Conservation (phyloP, 2,888 invertebrate species). For the Epistrophella euchroma region DNA sequence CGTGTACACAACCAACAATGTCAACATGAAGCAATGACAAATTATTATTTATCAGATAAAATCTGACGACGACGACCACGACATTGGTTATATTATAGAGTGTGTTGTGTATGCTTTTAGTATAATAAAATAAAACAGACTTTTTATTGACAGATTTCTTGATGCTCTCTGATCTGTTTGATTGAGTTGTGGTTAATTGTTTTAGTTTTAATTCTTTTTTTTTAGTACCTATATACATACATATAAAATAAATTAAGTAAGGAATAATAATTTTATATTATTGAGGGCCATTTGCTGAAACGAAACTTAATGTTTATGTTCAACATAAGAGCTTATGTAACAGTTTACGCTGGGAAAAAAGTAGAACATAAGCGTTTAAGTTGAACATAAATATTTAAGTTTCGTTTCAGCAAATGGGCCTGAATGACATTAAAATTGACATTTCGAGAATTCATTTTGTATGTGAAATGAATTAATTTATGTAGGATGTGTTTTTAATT, state of each 20-base stretch:
- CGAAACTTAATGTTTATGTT: no score
- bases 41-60: slow-evolving; percentile 36
- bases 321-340: no score
- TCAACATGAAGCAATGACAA: slow-evolving; percentile 3
- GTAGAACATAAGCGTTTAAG: no score
- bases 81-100: not conserved
- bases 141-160: slow-evolving; percentile 26
- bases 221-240: not conserved
- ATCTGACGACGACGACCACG: not conserved
- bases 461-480: not conserved
- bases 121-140: not conserved
- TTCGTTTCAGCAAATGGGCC: no score
- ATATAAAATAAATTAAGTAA: not conserved
- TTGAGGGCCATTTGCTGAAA: no score
- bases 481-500: not conserved
- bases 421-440: not conserved
- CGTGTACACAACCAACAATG: not conserved
- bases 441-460: not conserved
- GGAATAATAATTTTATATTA: not conserved
- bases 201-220: slow-evolving; percentile 5
- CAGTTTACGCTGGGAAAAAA: no score
- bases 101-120: slow-evolving; percentile 19
- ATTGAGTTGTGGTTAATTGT: slow-evolving; percentile 26
- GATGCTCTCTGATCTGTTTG: slow-evolving; percentile 32
- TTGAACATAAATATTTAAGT: no score